A percentile compares a stretch with the other conserved stretches of the same genome.
Evolutionary conservation across 2,113 vertebrate genomes (phyloP).

Genomic region (Ciconia boyciana): DNA sequence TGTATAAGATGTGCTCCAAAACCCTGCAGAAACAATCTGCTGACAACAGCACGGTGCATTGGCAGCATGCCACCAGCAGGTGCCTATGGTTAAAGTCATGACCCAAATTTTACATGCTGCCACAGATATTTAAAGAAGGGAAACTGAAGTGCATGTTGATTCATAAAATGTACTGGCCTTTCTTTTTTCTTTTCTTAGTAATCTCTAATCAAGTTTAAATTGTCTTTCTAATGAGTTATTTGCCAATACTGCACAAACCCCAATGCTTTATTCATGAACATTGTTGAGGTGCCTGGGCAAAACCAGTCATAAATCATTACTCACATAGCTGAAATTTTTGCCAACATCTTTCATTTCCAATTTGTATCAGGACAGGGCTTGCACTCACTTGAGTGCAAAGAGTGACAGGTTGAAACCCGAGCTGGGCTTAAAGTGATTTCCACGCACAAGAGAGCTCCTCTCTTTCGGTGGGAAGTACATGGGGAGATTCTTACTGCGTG

Average conservation of each 20-base stretch:
- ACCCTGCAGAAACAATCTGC: background rate
- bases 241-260: background rate
- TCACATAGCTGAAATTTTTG: conserved; percentile 43
- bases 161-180: background rate
- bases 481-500: background rate
- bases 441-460: background rate
- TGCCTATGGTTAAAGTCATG: background rate
- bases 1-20: background rate
- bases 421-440: background rate
- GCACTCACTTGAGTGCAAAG: conserved; percentile 10
- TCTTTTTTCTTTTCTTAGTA: background rate
- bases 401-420: background rate
- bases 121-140: background rate
- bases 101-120: background rate
- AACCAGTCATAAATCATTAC: conserved; percentile 44
- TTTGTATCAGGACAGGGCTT: conserved; percentile 15
- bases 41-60: background rate
- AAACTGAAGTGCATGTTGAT: background rate
- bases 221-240: conserved; percentile 6
- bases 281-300: background rate
- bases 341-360: conserved; percentile 48
- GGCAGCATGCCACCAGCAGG: background rate
- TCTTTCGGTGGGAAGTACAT: background rate
- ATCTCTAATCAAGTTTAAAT: background rate
- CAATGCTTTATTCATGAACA: background rate